These are phyloP conservation scores for Glaucopsyche alexis DNA, from an alignment of 2,888 invertebrate species.

Conservation along the genomic window DNA sequence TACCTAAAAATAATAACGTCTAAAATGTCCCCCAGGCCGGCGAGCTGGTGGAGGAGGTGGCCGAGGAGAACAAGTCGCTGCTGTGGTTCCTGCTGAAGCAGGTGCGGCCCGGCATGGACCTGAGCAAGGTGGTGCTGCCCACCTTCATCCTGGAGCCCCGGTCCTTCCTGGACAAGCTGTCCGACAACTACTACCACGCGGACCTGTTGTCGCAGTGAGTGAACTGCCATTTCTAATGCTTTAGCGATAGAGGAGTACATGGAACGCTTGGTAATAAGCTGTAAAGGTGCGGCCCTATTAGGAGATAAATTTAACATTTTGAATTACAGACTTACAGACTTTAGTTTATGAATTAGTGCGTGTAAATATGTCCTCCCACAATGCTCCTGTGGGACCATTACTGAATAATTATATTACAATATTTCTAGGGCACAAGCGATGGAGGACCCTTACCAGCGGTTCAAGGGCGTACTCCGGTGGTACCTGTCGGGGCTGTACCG, in stretches of 20 bases:
- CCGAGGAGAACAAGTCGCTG: conserved; percentile 96
- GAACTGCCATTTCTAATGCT: not conserved
- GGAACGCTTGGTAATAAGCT: too few species aligned
- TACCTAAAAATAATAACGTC: not conserved
- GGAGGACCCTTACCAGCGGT: conserved; percentile 93
- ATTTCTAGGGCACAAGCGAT: conserved; percentile 85
- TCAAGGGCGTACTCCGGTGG: conserved; percentile 93
- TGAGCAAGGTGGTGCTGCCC: conserved; percentile 94
- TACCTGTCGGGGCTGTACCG: conserved; percentile 95
- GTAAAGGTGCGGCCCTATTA: too few species aligned
- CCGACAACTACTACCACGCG: conserved; percentile 96
- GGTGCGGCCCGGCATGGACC: conserved; percentile 97
- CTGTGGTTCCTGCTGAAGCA: conserved; percentile 97
- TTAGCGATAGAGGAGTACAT: too few species aligned
- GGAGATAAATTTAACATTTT: too few species aligned
- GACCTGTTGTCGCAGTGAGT: conserved; percentile 90
- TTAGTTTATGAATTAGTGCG: too few species aligned
- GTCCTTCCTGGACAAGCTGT: conserved; percentile 95
- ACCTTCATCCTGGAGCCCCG: conserved; percentile 96
- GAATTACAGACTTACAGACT: too few species aligned
- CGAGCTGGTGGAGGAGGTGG: conserved; percentile 93
- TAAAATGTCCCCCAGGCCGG: conserved; percentile 79
- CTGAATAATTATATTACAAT: not conserved
- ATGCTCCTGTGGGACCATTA: too few species aligned
- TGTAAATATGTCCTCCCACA: too few species aligned